Conservation (phyloP, 2,797 vertebrate genomes). For the Poecile montanus region DNA sequence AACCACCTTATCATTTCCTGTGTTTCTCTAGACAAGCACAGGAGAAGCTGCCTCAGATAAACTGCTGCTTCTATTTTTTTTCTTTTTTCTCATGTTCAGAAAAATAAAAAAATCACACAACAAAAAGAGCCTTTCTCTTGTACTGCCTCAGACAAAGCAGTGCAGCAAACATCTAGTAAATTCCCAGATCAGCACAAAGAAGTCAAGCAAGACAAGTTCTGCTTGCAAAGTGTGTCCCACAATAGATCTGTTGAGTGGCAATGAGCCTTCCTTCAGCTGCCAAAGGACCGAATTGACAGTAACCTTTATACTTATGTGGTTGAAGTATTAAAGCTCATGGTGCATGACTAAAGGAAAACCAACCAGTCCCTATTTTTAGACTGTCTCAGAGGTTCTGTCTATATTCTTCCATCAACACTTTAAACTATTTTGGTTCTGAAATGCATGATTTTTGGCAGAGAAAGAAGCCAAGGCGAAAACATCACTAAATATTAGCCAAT, state of each 20-base stretch:
- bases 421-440: background rate
- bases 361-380: background rate
- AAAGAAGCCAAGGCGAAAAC: slow-evolving; percentile 8
- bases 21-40: background rate
- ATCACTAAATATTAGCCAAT: background rate
- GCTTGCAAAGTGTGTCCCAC: background rate
- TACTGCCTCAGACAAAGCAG: background rate
- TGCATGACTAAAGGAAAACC: slow-evolving; percentile 4
- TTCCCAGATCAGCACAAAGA: background rate
- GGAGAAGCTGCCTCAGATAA: background rate
- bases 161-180: background rate
- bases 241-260: background rate
- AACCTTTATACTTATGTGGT: background rate
- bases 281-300: background rate
- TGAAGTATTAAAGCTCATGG: background rate
- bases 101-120: background rate
- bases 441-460: background rate
- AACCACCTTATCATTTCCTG: background rate
- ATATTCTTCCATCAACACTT: background rate
- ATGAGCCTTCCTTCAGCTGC: background rate
- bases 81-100: background rate
- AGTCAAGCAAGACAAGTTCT: background rate
- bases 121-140: background rate
- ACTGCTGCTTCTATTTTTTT: background rate
- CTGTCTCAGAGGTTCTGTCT: background rate